Evolutionary conservation across 2,113 vertebrate species (phyloP), one percentile per base, ranked within the genome.

Genomic region (Lepidiolamprologus cunningtoni): DNA sequence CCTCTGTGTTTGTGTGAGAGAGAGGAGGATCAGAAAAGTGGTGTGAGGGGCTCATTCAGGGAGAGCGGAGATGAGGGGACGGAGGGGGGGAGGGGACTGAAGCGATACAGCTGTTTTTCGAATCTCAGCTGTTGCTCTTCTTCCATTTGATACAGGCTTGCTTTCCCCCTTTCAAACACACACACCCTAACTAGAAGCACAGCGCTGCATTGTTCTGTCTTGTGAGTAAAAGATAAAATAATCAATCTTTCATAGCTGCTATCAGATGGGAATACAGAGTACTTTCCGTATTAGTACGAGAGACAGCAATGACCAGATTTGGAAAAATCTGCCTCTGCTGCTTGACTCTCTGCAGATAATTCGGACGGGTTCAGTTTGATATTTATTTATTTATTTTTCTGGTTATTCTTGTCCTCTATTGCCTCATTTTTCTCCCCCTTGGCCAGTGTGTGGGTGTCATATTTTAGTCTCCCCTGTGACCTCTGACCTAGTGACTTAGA

Each of bases 21-120:
- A 68, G 63, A 14, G 87, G 71, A 86, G 86, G 87, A 84, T 88
- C 84, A 88, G 85, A 58, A 73, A 55, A 80, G 35, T 81, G 83
- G 89, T 90, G 88, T 93, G 89, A 87, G 94, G 89, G 91, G 92
- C 87, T 94, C 88, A 50, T 87, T 92, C 61, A 85, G 91, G 91
- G 90, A 82, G 86, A 85, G 84, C 55, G 13, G 63, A 63, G 85
- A 40, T 17, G 58, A 52, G 86, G 23, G 76, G 47, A 33, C 19
- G 21, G 81, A 85, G 89, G 19, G 80, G 81, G 87, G 81, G 89
- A 17, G 80, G 63, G 63, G 47, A 16, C 68, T 90, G 91, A 95
- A 93, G 91, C 86, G 87, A 94, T 96, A 94, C 95, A 96, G 95
- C 96, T 96, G 95, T 95, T 96, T 96, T 87, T 92, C 76, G 78